Evolutionary conservation across 2,113 vertebrate species (phyloP).

Genomic region (Hydrochoerus hydrochaeris): DNA sequence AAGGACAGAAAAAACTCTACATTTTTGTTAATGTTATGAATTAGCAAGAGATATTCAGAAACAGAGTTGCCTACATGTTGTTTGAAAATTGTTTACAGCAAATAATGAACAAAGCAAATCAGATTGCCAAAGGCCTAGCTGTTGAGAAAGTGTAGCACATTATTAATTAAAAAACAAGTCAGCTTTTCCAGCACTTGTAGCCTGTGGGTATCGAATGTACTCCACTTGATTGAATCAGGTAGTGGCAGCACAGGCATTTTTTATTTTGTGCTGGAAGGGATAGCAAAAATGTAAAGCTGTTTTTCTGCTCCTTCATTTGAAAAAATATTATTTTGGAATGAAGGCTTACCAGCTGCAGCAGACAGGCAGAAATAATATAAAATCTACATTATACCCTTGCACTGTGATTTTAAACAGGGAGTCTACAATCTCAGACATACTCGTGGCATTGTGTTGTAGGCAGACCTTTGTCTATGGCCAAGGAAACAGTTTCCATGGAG

Average conservation of each 20-base stretch:
- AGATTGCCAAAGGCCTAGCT: slow-evolving; percentile 91
- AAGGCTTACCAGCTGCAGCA: slow-evolving; percentile 84
- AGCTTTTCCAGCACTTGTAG: slow-evolving; percentile 89
- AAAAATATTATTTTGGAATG: slow-evolving; percentile 88
- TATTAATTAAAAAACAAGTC: slow-evolving; percentile 99
- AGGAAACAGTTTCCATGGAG: slow-evolving; percentile 78
- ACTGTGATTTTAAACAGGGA: slow-evolving; percentile 41
- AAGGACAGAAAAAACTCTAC: slow-evolving; percentile 39
- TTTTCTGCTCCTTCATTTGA: slow-evolving; percentile 91
- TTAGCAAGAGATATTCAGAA: slow-evolving; percentile 86
- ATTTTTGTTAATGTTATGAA: slow-evolving; percentile 82
- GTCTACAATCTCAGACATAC: slow-evolving; percentile 78
- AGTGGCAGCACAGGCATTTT: slow-evolving; percentile 93
- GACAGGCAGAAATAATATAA: slow-evolving; percentile 71
- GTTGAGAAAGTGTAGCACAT: slow-evolving; percentile 92
- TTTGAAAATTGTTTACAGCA: slow-evolving; percentile 95
- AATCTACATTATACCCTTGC: slow-evolving; percentile 30
- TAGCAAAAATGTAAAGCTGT: slow-evolving; percentile 92
- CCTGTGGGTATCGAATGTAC: slow-evolving; percentile 96
- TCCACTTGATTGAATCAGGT: slow-evolving; percentile 99
- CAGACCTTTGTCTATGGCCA: slow-evolving; percentile 76
- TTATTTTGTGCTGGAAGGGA: slow-evolving; percentile 94
- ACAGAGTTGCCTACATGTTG: slow-evolving; percentile 87
- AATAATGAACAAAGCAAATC: slow-evolving; percentile 91
- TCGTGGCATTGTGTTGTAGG: slow-evolving; percentile 13